Evolutionary conservation across 2,888 invertebrate species (phyloP), one percentile per base, ranked within the genome.

Genomic region (Chrysolina americana): DNA sequence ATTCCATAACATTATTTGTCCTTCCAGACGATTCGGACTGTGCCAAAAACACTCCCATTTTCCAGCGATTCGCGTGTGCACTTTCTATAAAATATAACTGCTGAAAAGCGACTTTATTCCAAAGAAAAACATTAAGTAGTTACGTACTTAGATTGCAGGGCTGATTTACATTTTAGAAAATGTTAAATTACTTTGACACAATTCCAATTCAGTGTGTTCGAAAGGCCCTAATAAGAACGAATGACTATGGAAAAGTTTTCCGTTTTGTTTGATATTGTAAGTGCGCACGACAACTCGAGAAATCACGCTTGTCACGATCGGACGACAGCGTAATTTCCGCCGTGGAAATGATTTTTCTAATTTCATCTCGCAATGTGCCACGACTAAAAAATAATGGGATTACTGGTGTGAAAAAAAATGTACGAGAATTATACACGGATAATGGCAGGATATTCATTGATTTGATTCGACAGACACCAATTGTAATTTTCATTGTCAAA

Each of bases 301-400:
- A 72, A 65, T 59, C 63, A 50, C 47, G 64, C 59, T 50, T 48
- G 66, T 59, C 62, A 36, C 48, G 50, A 50, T 66, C 68, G 66
- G 47, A 65, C 74, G 77, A 76, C 80, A 73, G 71, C 70, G 70
- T 79, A 78, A 80, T 80, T 79, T 80, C 79, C 76, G 74, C 68
- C 70, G 62, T 71, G 77, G 77, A 77, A 78, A 78, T 78, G 76
- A 77, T 75, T 79, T 75, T 76, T 69, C 53, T 66, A 65, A 65
- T 28, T 69, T 69, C 62, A 59, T 69, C 56, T 72, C 41, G 65
- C 28, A 28, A 44, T 56, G 62, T 65, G 70, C 56, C 68, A 64
- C 41, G 63, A 44, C 13, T n/a, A 28, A 13, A n/a, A 59, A 47
- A 36, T 36, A 36, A 36, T 36, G 36, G 36, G 36, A 36, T 36